Evolutionary conservation across 2,888 invertebrate genomes (phyloP).

Genomic region (Diadegma fenestrale): DNA sequence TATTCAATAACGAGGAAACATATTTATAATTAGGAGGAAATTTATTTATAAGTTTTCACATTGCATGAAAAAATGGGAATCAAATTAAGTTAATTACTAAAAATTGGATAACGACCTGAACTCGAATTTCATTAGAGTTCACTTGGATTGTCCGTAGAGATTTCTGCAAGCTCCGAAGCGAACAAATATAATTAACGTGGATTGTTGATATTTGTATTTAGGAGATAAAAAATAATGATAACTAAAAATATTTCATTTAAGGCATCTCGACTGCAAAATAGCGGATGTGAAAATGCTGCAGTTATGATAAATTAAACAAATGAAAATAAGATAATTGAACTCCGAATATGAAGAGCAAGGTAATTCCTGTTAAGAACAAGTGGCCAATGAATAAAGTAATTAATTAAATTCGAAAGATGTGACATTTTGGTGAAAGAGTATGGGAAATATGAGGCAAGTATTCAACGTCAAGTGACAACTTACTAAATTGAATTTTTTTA

Average conservation of each 20-base stretch:
- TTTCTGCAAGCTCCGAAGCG: neutral
- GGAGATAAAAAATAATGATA: neutral
- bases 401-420: neutral
- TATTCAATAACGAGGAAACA: too few species aligned
- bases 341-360: neutral
- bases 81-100: too few species aligned
- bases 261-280: too few species aligned
- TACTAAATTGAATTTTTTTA: conserved; percentile 24
- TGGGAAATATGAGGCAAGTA: neutral
- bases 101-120: too few species aligned
- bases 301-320: neutral
- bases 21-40: too few species aligned
- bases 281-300: neutral
- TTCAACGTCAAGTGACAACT: conserved; percentile 17
- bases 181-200: neutral
- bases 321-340: neutral
- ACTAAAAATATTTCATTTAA: too few species aligned
- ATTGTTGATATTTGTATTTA: neutral
- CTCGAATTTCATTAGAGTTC: too few species aligned
- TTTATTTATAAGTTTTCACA: too few species aligned
- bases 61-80: too few species aligned
- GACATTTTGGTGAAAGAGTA: neutral
- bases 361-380: neutral
- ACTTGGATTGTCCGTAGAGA: too few species aligned
- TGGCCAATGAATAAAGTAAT: neutral